Evolutionary conservation across 1,140 invertebrate species (phyloP).

Genomic region (Drosophila kohkoa): DNA sequence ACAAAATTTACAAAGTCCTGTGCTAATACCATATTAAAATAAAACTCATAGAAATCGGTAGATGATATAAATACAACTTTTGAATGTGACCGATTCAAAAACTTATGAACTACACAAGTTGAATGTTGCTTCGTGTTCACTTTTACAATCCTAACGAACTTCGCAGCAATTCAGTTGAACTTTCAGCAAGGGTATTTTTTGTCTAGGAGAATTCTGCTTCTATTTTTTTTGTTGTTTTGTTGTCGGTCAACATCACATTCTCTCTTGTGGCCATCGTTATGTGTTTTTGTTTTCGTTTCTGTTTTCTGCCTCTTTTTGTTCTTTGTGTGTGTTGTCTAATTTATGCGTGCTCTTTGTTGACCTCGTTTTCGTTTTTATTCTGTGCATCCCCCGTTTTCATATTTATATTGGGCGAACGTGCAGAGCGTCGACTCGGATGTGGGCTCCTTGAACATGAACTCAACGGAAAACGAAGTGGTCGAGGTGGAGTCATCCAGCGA

Average conservation of each 20-base stretch:
- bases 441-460: slow-evolving; percentile 88
- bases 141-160: no score
- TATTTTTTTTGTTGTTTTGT: no score
- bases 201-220: neutral
- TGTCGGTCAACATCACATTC: slow-evolving; percentile 1
- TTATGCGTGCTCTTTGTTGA: slow-evolving; percentile 4
- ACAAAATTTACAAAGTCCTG: no score
- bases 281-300: neutral
- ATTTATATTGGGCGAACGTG: neutral
- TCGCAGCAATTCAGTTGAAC: no score
- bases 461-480: slow-evolving; percentile 88
- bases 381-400: neutral
- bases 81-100: no score
- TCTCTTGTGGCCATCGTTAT: neutral
- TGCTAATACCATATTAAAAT: no score
- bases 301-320: neutral
- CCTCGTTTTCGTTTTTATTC: neutral
- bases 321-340: neutral
- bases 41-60: no score
- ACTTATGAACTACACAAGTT: no score
- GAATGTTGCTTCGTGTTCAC: no score
- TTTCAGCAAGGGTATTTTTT: slow-evolving; percentile 2
- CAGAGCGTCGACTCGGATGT: slow-evolving; percentile 93
- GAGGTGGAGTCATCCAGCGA: slow-evolving; percentile 88
- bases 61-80: no score